These are phyloP conservation scores for Oedothorax gibbosus DNA, from an alignment of 1,140 invertebrate species.

Conservation along the genomic window DNA sequence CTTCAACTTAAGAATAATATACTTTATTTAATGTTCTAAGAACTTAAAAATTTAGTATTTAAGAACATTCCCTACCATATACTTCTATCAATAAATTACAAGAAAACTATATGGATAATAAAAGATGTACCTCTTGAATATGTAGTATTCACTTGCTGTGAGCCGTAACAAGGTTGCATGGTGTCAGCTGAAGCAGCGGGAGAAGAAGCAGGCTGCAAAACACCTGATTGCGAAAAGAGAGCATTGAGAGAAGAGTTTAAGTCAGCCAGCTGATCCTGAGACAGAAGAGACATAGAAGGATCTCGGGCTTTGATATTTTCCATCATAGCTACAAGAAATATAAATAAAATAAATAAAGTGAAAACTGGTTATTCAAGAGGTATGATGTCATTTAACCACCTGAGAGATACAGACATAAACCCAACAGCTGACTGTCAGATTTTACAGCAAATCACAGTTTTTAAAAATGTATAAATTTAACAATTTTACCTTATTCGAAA, in stretches of 20 bases:
- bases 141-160: conserved; percentile 11
- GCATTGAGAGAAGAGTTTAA: conserved; percentile 58
- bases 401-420: no score
- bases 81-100: no score
- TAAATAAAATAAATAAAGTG: background rate
- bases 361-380: no score
- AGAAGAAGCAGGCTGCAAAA: conserved; percentile 14
- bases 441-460: no score
- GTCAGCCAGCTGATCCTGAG: conserved; percentile 58
- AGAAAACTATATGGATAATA: background rate
- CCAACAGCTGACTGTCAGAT: no score
- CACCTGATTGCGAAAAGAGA: conserved; percentile 47
- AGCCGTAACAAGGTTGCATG: conserved; percentile 31
- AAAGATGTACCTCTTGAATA: conserved; percentile 46
- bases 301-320: conserved; percentile 55
- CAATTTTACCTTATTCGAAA: no score
- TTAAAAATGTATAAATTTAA: no score
- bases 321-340: conserved; percentile 55
- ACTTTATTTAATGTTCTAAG: no score
- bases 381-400: no score
- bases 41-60: no score
- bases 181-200: conserved; percentile 18
- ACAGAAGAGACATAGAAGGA: conserved; percentile 51
- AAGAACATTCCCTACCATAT: no score
- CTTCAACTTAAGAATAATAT: no score